These are phyloP conservation scores for Philereme vetulata DNA, from an alignment of 2,888 invertebrate species.

Conservation along the genomic window DNA sequence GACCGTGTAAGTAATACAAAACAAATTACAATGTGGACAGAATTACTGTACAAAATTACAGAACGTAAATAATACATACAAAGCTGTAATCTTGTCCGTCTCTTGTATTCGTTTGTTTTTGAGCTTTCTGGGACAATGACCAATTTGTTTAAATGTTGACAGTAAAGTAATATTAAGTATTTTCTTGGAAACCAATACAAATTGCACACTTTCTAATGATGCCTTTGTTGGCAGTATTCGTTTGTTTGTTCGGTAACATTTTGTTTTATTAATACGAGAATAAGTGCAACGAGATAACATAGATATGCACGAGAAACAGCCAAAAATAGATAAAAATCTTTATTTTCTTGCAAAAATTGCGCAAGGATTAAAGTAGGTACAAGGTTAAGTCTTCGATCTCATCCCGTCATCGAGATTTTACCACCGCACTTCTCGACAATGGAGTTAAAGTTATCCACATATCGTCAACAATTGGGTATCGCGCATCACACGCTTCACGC, in stretches of 20 bases:
- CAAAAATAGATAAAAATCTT: no score
- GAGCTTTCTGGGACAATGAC: constrained; percentile 31
- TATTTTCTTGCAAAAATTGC: no score
- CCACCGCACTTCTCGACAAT: no score
- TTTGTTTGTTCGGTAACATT: background rate
- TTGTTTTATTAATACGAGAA: no score
- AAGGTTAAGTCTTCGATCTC: no score
- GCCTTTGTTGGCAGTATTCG: constrained; percentile 10
- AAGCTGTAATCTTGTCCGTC: constrained; percentile 33
- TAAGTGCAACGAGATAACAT: no score
- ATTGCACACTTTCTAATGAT: background rate
- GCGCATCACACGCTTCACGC: no score
- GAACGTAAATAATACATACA: constrained; percentile 37
- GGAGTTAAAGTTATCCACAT: no score
- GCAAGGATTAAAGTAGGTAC: no score
- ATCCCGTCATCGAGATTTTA: no score
- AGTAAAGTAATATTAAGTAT: constrained; percentile 11
- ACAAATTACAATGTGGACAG: constrained; percentile 39
- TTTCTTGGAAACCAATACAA: constrained; percentile 5
- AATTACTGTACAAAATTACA: constrained; percentile 38
- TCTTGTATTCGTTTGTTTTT: constrained; percentile 34
- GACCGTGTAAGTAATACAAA: constrained; percentile 49
- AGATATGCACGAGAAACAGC: no score
- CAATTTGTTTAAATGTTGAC: constrained; percentile 22
- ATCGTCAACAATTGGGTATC: no score